A percentile compares a stretch with the other conserved stretches of the same genome.
phyloP scores from a whole-genome alignment of 2,888 invertebrate genomes.

The Nephrotoma appendiculata region DNA sequence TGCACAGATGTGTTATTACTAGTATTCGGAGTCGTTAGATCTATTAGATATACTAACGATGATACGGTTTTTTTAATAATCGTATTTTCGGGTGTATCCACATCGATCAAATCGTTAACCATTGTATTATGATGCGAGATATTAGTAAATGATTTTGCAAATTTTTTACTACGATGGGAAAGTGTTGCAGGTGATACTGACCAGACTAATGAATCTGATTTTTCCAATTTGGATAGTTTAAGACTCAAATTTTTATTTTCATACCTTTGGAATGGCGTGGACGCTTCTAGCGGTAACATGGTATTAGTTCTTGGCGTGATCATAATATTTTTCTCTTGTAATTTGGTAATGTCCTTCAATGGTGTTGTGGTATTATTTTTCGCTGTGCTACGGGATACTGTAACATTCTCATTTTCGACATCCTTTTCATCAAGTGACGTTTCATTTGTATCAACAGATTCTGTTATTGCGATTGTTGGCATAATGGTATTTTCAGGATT shows the following conservation, averaged over 20 bases:
- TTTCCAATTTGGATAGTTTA: not conserved
- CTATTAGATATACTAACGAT: not conserved
- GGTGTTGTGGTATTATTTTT: not conserved
- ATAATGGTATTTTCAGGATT: not conserved
- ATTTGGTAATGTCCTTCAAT: not conserved
- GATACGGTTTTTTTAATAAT: not conserved
- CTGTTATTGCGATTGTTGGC: not conserved
- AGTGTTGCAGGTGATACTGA: not conserved
- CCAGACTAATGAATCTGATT: not conserved
- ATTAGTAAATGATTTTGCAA: not conserved
- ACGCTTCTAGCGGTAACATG: not conserved
- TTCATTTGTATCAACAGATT: not conserved
- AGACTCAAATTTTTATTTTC: not conserved
- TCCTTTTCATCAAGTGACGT: not conserved
- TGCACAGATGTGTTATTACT: not conserved
- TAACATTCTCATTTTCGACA: not conserved
- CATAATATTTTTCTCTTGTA: not conserved
- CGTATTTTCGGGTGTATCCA: not conserved
- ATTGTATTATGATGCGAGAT: not conserved
- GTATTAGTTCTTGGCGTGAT: not conserved
- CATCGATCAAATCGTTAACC: not conserved
- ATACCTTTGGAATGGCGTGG: not conserved
- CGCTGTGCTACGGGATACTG: not conserved
- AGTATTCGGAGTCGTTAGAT: not conserved
- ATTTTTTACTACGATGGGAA: not conserved